Evolutionary conservation across 2,113 vertebrate genomes (phyloP).

Genomic region (Ceyx margarethae): DNA sequence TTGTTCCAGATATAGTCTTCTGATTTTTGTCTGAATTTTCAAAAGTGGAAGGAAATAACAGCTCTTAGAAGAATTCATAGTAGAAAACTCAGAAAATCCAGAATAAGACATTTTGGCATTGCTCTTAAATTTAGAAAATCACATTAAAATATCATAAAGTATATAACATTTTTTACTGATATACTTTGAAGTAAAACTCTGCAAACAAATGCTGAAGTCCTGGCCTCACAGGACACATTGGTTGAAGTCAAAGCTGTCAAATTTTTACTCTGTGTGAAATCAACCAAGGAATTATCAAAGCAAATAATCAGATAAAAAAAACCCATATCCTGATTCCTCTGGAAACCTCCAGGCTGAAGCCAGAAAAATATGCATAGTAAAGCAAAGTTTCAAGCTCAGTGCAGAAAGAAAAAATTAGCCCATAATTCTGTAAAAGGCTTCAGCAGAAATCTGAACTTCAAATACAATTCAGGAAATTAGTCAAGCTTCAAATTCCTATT

Average conservation of each 20-base stretch:
- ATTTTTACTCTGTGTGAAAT: not conserved
- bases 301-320: slow-evolving; percentile 1
- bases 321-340: not conserved
- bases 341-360: not conserved
- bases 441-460: slow-evolving; percentile 20
- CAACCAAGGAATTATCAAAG: not conserved
- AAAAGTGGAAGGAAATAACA: not conserved
- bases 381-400: slow-evolving; percentile 25
- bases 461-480: slow-evolving; percentile 33
- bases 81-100: not conserved
- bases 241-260: not conserved
- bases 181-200: not conserved
- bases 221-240: not conserved
- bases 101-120: not conserved
- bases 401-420: not conserved
- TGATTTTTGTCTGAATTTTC: not conserved
- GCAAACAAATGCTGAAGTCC: not conserved
- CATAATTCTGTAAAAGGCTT: slow-evolving; percentile 13
- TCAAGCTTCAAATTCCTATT: slow-evolving; percentile 33
- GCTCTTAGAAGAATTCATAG: not conserved
- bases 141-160: not conserved
- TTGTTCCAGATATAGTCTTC: not conserved
- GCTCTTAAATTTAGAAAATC: not conserved
- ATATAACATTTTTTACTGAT: not conserved
- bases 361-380: not conserved